A percentile compares a stretch with the other conserved stretches of the same genome.
These are phyloP conservation scores for Xanthia icteritia DNA, from an alignment of 2,888 invertebrate genomes.

Conservation along the genomic window DNA sequence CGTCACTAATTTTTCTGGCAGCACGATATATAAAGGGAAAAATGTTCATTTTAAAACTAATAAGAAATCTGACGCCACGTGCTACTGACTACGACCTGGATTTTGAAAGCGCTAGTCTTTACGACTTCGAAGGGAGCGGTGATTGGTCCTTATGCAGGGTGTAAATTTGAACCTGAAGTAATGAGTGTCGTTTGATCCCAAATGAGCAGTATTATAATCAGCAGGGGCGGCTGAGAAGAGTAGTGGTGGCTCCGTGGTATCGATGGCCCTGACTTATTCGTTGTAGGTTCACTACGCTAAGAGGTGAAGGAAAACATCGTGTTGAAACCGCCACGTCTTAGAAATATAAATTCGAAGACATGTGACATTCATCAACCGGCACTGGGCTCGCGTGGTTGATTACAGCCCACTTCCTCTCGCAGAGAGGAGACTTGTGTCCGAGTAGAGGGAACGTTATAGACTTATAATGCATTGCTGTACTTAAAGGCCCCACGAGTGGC, in stretches of 20 bases:
- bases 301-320: background rate
- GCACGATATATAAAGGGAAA: conserved; percentile 19
- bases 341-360: background rate
- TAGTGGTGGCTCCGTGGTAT: background rate
- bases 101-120: conserved; percentile 46
- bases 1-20: conserved; percentile 25
- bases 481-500: background rate
- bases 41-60: conserved; percentile 62
- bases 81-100: conserved; percentile 50
- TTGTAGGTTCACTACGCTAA: background rate
- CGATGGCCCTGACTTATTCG: background rate
- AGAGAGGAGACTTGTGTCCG: background rate
- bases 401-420: too few relatives aligned
- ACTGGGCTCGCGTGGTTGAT: background rate
- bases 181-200: conserved; percentile 12
- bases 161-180: conserved; percentile 31
- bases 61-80: conserved; percentile 55
- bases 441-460: background rate
- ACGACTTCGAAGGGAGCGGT: conserved; percentile 32
- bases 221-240: background rate
- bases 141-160: conserved; percentile 28
- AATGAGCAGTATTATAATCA: background rate
- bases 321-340: background rate
- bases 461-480: background rate
- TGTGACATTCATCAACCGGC: background rate